Conservation (phyloP, 1,140 invertebrate species). For the Diplogasteroides magnus region DNA sequence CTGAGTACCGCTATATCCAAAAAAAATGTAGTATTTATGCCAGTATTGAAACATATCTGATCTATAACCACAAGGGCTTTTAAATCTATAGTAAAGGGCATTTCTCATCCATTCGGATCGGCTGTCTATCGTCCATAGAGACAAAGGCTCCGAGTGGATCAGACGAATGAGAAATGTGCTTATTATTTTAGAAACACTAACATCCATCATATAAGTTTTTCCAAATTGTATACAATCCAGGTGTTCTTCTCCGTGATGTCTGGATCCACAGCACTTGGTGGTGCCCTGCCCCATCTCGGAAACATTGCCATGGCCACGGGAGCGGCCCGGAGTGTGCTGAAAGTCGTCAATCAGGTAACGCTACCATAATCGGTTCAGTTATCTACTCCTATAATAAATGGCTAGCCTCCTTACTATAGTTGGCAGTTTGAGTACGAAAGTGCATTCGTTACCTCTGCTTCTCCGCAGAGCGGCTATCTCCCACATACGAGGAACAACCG, state of each 20-base stretch:
- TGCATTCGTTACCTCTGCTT: too few species aligned
- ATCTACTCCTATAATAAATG: slow-evolving; percentile 9
- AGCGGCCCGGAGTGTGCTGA: slow-evolving; percentile 39
- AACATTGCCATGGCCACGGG: slow-evolving; percentile 45
- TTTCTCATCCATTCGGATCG: too few species aligned
- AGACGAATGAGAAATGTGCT: too few species aligned
- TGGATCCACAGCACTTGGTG: slow-evolving; percentile 49
- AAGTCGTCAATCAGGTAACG: slow-evolving; percentile 40
- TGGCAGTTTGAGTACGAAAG: too few species aligned
- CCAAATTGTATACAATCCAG: slow-evolving; percentile 1
- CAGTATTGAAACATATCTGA: too few species aligned
- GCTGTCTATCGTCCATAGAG: too few species aligned
- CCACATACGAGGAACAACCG: too few species aligned
- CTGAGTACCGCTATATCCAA: too few species aligned
- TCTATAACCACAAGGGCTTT: too few species aligned
- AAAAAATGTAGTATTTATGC: background rate
- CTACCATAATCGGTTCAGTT: slow-evolving; percentile 1
- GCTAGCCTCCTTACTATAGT: background rate
- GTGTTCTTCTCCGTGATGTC: slow-evolving; percentile 55
- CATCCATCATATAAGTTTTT: background rate
- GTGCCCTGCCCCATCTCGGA: slow-evolving; percentile 40
- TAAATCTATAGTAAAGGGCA: too few species aligned
- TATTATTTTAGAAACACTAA: background rate
- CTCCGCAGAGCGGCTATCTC: too few species aligned
- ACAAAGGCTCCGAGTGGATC: too few species aligned